These are phyloP conservation scores for Aphidius ervi DNA, from an alignment of 1,140 invertebrate genomes.

Conservation along the genomic window DNA sequence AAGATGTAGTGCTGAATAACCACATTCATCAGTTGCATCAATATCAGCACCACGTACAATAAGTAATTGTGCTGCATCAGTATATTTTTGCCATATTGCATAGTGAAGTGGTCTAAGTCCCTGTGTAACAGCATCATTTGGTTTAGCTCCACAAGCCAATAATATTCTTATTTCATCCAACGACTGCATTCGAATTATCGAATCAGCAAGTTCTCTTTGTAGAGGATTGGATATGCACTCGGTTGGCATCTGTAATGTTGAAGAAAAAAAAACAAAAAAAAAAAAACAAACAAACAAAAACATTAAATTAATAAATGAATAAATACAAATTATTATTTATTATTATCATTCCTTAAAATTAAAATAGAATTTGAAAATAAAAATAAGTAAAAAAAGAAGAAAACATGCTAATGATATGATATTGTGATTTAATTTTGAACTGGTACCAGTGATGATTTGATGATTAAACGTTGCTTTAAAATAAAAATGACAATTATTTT, in stretches of 20 bases:
- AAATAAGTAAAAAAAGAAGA: background rate
- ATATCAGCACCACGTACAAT: conserved; percentile 77
- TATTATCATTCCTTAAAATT: no score
- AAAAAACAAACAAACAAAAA: background rate
- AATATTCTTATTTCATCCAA: conserved; percentile 83
- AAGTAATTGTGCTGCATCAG: conserved; percentile 73
- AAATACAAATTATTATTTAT: background rate
- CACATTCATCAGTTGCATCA: conserved; percentile 82
- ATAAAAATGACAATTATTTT: no score
- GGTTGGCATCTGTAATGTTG: conserved; percentile 60
- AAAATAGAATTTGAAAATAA: background rate
- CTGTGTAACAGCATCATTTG: conserved; percentile 71
- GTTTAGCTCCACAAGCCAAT: conserved; percentile 79
- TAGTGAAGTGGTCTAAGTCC: conserved; percentile 87
- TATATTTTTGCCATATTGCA: conserved; percentile 81
- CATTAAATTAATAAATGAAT: background rate
- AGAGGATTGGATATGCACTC: conserved; percentile 71
- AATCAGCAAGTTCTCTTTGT: conserved; percentile 83
- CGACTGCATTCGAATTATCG: conserved; percentile 81
- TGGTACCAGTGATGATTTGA: background rate
- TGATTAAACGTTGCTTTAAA: no score
- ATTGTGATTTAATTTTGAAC: background rate
- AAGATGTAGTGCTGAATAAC: conserved; percentile 84
- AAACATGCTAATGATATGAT: background rate
- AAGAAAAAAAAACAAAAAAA: background rate